Evolutionary conservation across 2,113 vertebrate genomes (phyloP).

Genomic region (Nymphicus hollandicus): DNA sequence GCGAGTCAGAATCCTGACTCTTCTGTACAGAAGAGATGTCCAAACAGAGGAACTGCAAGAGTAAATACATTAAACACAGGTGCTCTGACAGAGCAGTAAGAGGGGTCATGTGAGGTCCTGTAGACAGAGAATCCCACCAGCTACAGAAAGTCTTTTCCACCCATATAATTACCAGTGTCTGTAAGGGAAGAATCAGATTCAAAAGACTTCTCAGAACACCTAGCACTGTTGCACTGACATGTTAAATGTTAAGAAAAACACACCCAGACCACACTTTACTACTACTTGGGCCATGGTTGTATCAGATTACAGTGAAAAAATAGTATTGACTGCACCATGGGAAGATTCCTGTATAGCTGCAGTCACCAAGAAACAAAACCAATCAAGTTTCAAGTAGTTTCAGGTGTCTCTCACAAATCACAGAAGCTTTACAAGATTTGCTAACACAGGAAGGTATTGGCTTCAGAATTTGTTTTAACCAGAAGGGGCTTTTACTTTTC

Average conservation of each 20-base stretch:
- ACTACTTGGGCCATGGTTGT: background rate
- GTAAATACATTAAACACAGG: background rate
- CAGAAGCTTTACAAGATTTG: background rate
- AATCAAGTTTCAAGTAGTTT: background rate
- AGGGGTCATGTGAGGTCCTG: background rate
- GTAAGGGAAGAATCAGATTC: background rate
- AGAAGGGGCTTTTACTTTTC: background rate
- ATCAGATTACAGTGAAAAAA: background rate
- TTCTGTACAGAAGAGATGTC: background rate
- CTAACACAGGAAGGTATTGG: background rate
- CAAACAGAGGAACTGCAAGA: background rate
- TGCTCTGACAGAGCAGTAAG: background rate
- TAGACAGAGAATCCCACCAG: background rate
- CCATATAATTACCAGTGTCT: background rate
- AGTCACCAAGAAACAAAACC: background rate
- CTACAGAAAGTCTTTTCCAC: background rate
- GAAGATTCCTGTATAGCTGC: background rate
- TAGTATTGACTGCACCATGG: background rate
- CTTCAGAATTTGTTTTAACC: background rate
- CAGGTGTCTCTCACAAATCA: background rate
- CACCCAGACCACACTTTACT: background rate
- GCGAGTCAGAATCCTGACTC: background rate
- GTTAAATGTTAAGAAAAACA: background rate
- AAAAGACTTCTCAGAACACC: background rate
- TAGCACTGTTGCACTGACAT: background rate